Evolutionary conservation across 2,888 invertebrate species (phyloP).

Genomic region (Anarsia innoxiella): DNA sequence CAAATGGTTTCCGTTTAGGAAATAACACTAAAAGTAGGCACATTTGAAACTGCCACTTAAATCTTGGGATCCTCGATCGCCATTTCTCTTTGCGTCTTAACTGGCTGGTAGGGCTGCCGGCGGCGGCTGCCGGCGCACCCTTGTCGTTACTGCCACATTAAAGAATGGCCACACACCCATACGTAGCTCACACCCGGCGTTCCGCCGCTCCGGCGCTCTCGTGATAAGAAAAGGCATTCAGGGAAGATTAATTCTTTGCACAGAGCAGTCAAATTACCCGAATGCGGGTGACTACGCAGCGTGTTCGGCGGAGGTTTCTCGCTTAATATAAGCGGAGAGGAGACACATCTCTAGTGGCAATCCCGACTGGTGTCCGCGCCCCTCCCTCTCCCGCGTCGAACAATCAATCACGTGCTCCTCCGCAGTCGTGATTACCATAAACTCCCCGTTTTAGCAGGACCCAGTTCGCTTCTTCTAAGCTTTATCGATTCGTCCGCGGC

Average conservation of each 20-base stretch:
- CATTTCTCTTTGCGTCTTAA: conserved; percentile 67
- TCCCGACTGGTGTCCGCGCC: conserved; percentile 29
- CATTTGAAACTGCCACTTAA: conserved; percentile 72
- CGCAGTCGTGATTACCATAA: conserved; percentile 70
- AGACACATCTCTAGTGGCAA: conserved; percentile 28
- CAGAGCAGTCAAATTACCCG: conserved; percentile 9
- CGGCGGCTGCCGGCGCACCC: conserved; percentile 37
- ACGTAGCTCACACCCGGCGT: conserved; percentile 19
- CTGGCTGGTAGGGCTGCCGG: conserved; percentile 34
- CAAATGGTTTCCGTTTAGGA: conserved; percentile 72
- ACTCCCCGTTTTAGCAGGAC: conserved; percentile 67
- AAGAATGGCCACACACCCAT: conserved; percentile 39
- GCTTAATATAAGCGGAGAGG: conserved; percentile 11
- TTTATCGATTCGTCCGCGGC: conserved; percentile 60
- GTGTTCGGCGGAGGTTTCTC: conserved; percentile 1
- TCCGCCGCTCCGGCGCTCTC: conserved; percentile 8
- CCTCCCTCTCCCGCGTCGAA: conserved; percentile 40
- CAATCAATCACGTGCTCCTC: conserved; percentile 70
- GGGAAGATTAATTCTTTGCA: conserved; percentile 11
- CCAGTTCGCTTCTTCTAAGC: conserved; percentile 63
- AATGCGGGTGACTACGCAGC: conserved; percentile 4
- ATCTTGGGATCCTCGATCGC: conserved; percentile 70
- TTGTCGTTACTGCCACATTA: conserved; percentile 48
- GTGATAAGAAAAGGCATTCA: conserved; percentile 20
- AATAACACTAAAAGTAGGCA: conserved; percentile 74